Base-by-base conservation (phyloP, 2,113 vertebrate species). In the Otis tarda region DNA sequence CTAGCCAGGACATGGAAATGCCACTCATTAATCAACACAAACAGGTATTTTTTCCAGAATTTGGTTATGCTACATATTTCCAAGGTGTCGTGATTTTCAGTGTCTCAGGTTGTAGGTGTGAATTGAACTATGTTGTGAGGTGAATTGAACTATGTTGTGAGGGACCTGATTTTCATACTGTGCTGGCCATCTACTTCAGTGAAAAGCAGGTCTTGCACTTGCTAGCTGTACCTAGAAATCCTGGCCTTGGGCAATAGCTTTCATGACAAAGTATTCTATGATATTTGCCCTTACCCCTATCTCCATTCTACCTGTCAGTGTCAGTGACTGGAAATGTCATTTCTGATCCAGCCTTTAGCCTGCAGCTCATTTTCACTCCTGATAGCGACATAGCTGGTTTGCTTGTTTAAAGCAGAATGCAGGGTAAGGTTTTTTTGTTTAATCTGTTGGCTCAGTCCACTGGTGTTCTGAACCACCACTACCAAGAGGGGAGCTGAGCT, bases 1-100 rank as follows among this genome's bases (percentile, higher is more conserved):
- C 99, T 41, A 99, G 98, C 96, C 99, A 99, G 94, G 99, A 99
- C 35, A 98, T 99, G 98, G 99, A 99, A 97, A 98, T 99, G 97
- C 98, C 99, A 0, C 99, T 99, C 17, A 99, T 99, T 67, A 98
- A 83, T 95, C 99, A 99, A 83, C 99, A 99, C 85, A 99, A 99
- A 84, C 99, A 99, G 99, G 99, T 99, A 97, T 79, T 70, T 57
- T 43, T 43, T 59, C 16, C 63, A 71, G 21, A 61, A 31, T 79
- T 93, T 81, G n/a, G 35, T 63, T 45, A 45, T 35, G 27, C 12
- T 3, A 8, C 2, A 0, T 57, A 45, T 76, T 73, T 89, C 50
- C 31, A 28, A 70, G 45, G 2, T 28, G 57, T 28, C 0, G 0
- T 41, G 28, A 50, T 80, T 89, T 87, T 68, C 61, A 52, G 14